Conservation (phyloP, 2,888 invertebrate species). For the Onthophagus sagittarius region DNA sequence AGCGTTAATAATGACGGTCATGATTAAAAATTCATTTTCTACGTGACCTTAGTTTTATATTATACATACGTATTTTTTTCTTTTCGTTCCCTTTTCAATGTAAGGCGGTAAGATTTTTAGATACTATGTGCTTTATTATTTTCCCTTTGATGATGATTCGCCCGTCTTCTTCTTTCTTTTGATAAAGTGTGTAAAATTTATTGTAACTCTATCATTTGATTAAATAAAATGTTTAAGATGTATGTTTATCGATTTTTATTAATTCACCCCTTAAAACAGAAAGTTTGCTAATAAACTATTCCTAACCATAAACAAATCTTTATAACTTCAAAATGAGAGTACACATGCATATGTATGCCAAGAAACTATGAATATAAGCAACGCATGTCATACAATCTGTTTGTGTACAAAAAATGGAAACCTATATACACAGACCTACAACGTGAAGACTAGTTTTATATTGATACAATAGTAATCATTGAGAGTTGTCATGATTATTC, state of each 20-base stretch:
- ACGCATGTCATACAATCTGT: no score
- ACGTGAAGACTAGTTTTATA: no score
- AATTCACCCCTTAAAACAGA: not conserved
- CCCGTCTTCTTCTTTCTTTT: slow-evolving; percentile 25
- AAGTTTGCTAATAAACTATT: no score
- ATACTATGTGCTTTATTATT: slow-evolving; percentile 21
- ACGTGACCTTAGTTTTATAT: not conserved
- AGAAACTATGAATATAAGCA: no score
- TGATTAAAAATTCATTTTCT: slow-evolving; percentile 11
- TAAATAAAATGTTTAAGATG: slow-evolving; percentile 30
- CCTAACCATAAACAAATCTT: no score
- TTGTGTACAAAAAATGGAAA: no score
- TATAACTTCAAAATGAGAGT: no score
- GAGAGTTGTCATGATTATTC: no score
- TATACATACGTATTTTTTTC: slow-evolving; percentile 16
- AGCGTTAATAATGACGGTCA: not conserved
- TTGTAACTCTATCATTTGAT: slow-evolving; percentile 32
- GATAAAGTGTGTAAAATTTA: slow-evolving; percentile 32
- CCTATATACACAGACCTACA: no score
- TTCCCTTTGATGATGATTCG: slow-evolving; percentile 25
- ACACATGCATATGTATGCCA: no score
- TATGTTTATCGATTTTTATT: not conserved
- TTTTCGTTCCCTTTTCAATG: slow-evolving; percentile 15
- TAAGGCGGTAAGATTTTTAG: slow-evolving; percentile 19
- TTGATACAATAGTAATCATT: no score